Evolutionary conservation across 2,797 vertebrate species (phyloP).

Genomic region (Typhlichthys subterraneus): DNA sequence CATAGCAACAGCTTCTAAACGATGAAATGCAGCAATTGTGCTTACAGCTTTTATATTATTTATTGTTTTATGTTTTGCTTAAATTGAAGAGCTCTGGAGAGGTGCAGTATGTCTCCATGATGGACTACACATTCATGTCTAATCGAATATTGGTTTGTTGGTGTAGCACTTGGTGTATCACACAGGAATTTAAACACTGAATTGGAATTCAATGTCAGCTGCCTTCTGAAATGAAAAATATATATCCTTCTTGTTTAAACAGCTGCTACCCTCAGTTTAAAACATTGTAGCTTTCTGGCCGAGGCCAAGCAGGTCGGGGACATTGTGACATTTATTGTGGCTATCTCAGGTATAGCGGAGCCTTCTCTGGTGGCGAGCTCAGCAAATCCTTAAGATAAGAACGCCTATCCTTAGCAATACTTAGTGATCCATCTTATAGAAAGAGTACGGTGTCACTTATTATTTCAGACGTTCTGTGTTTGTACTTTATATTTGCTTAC

Average conservation of each 20-base stretch:
- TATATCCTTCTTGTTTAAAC: conserved; percentile 15
- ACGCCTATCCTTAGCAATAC: too few species aligned
- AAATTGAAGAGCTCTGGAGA: too few species aligned
- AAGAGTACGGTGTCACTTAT: too few species aligned
- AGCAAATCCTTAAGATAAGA: too few species aligned
- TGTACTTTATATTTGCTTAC: not conserved
- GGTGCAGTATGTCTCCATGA: too few species aligned
- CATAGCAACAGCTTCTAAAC: too few species aligned
- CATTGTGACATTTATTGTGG: conserved; percentile 42
- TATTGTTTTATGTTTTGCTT: too few species aligned
- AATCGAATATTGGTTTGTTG: too few species aligned
- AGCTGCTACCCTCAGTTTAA: conserved; percentile 27
- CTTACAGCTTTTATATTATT: too few species aligned
- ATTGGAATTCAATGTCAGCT: conserved; percentile 15
- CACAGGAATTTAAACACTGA: conserved; percentile 17
- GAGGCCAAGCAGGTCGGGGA: conserved; percentile 43
- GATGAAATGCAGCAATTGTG: too few species aligned
- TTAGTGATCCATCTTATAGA: too few species aligned
- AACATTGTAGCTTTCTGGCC: conserved; percentile 16
- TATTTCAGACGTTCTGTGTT: conserved; percentile 15
- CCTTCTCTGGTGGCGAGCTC: conserved; percentile 23
- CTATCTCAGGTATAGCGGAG: conserved; percentile 46
- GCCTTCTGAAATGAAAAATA: conserved; percentile 19
- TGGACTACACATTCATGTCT: too few species aligned
- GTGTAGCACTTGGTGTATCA: conserved; percentile 5